phyloP scores from a whole-genome alignment of 2,797 vertebrate genomes.

The Lepilemur septentrionalis region DNA sequence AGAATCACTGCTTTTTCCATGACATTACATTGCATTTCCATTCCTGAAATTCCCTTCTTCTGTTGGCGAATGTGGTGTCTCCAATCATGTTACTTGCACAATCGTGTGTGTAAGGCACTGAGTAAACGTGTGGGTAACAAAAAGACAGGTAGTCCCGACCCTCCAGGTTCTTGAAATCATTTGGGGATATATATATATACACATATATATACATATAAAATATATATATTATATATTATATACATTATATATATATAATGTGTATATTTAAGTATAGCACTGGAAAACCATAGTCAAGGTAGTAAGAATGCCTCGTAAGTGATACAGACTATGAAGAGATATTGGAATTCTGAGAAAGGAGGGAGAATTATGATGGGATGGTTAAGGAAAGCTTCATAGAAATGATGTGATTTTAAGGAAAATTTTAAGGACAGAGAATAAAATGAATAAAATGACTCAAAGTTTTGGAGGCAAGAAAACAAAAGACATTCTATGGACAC shows the following conservation, averaged over 20 bases:
- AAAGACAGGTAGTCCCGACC: neutral
- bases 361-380: neutral
- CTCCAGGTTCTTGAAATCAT: conserved; percentile 11
- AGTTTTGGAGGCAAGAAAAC: neutral
- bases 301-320: neutral
- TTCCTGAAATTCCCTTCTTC: neutral
- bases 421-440: neutral
- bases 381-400: neutral
- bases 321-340: neutral
- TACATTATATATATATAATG: neutral
- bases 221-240: too few species aligned
- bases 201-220: too few species aligned
- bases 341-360: conserved; percentile 5
- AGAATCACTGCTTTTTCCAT: neutral
- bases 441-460: neutral
- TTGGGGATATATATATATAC: neutral
- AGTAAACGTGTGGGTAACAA: neutral
- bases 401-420: conserved; percentile 31
- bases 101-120: neutral
- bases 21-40: neutral
- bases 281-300: neutral
- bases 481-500: neutral
- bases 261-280: neutral
- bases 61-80: neutral
- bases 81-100: neutral